Conservation (phyloP, 1,140 invertebrate species). For the Danaus melanippus region DNA sequence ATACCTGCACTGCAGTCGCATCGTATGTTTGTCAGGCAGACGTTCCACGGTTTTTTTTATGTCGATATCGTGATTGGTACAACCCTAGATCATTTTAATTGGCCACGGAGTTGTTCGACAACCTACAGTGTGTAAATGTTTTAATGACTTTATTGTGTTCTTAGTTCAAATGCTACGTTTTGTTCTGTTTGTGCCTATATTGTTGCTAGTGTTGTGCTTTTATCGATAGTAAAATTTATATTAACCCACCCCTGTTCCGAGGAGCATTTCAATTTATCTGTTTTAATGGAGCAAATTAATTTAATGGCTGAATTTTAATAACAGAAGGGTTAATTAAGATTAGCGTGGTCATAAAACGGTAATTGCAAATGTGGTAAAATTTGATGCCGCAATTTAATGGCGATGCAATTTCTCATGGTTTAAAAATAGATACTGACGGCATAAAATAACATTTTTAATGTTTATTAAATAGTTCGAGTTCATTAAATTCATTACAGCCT, state of each 20-base stretch:
- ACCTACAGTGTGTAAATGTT: slow-evolving; percentile 34
- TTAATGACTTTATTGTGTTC: slow-evolving; percentile 48
- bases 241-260: too few relatives aligned
- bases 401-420: slow-evolving; percentile 11
- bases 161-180: slow-evolving; percentile 30
- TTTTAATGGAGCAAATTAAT: slow-evolving; percentile 10
- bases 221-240: slow-evolving; percentile 12
- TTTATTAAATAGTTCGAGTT: slow-evolving; percentile 1
- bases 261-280: slow-evolving; percentile 6
- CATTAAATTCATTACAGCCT: too few relatives aligned
- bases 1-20: slow-evolving; percentile 51
- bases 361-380: slow-evolving; percentile 13
- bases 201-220: slow-evolving; percentile 23
- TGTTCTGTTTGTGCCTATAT: slow-evolving; percentile 20
- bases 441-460: slow-evolving; percentile 14
- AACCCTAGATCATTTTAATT: slow-evolving; percentile 55
- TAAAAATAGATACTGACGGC: slow-evolving; percentile 11
- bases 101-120: slow-evolving; percentile 34
- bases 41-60: slow-evolving; percentile 27
- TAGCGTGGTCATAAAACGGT: slow-evolving; percentile 9
- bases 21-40: slow-evolving; percentile 44
- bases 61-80: slow-evolving; percentile 43
- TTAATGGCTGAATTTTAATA: slow-evolving; percentile 10
- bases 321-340: slow-evolving; percentile 11
- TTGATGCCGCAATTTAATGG: slow-evolving; percentile 7